Evolutionary conservation across 2,113 vertebrate species (phyloP).

Genomic region (Sylvia atricapilla): DNA sequence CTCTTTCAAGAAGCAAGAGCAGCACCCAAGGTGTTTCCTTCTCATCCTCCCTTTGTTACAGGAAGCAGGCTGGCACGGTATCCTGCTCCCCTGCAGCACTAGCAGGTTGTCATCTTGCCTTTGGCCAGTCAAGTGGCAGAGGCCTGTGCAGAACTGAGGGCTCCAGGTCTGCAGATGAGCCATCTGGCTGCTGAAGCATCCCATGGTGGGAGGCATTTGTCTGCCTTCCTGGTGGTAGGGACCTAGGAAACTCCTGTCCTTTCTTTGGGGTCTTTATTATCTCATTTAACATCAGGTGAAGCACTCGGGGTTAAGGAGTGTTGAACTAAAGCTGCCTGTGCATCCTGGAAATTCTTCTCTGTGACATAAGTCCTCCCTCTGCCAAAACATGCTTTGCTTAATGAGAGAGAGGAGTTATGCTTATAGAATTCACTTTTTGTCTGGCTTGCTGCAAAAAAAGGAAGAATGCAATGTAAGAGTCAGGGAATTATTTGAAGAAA

Average conservation of each 20-base stretch:
- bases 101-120: not conserved
- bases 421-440: not conserved
- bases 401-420: not conserved
- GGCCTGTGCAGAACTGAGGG: not conserved
- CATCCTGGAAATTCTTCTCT: not conserved
- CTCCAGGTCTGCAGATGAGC: not conserved
- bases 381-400: not conserved
- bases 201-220: not conserved
- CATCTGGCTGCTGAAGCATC: not conserved
- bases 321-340: not conserved
- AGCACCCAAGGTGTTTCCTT: not conserved
- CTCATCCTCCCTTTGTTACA: not conserved
- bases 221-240: not conserved
- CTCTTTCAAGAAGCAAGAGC: not conserved
- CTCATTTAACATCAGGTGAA: not conserved
- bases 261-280: not conserved
- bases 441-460: not conserved
- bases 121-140: rapidly evolving
- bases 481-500: not conserved
- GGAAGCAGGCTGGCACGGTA: not conserved
- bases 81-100: not conserved
- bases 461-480: not conserved
- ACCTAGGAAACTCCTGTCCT: not conserved
- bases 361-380: rapidly evolving
- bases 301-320: not conserved